Evolutionary conservation across 2,888 invertebrate genomes (phyloP).

Genomic region (Acrocyrtus sp.): DNA sequence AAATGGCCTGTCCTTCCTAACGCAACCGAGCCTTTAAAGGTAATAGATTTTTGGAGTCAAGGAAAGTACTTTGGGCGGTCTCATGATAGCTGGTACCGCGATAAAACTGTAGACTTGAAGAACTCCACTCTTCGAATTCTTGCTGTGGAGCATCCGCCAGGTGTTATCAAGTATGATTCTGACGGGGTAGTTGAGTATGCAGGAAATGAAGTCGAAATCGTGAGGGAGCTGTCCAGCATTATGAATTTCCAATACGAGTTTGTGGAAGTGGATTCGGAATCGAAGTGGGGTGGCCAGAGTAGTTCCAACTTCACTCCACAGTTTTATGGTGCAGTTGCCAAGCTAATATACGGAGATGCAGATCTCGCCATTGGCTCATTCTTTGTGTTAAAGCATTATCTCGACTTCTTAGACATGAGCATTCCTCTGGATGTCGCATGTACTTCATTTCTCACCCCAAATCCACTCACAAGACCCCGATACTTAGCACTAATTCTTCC

Average conservation of each 20-base stretch:
- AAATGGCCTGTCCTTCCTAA: slow-evolving; percentile 57
- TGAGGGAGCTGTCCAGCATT: slow-evolving; percentile 56
- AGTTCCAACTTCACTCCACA: slow-evolving; percentile 30
- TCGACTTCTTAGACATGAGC: slow-evolving; percentile 62
- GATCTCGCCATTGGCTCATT: slow-evolving; percentile 62
- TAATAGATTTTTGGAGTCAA: slow-evolving; percentile 60
- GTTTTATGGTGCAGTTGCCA: slow-evolving; percentile 57
- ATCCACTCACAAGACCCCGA: slow-evolving; percentile 60
- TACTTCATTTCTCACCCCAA: slow-evolving; percentile 61
- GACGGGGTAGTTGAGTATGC: slow-evolving; percentile 60
- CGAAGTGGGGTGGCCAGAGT: slow-evolving; percentile 52
- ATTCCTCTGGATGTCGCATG: slow-evolving; percentile 63
- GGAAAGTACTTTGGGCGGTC: slow-evolving; percentile 52
- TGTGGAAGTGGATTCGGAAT: slow-evolving; percentile 53
- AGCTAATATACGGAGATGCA: slow-evolving; percentile 59
- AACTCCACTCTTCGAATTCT: slow-evolving; percentile 56
- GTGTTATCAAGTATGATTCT: slow-evolving; percentile 61
- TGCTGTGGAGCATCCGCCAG: slow-evolving; percentile 62
- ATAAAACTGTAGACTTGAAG: slow-evolving; percentile 58
- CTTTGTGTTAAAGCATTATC: slow-evolving; percentile 59
- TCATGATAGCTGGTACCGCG: slow-evolving; percentile 56
- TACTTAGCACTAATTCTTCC: slow-evolving; percentile 62
- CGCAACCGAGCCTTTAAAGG: slow-evolving; percentile 32
- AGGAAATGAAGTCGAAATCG: slow-evolving; percentile 61
- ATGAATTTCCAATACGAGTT: slow-evolving; percentile 62